Conservation (phyloP, 2,797 vertebrate genomes). For the Gephyroberyx darwinii region DNA sequence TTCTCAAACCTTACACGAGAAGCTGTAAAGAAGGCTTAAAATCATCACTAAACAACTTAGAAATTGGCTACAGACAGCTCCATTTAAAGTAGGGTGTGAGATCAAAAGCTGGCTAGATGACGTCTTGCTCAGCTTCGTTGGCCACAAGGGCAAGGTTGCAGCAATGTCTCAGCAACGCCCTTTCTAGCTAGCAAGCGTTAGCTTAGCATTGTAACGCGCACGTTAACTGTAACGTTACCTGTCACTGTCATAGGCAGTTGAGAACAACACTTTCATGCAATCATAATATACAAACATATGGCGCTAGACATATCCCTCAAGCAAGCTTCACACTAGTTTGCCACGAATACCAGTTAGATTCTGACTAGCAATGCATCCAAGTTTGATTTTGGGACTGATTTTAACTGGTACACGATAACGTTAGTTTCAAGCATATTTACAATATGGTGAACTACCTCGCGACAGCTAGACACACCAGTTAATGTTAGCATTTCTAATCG, state of each 20-base stretch:
- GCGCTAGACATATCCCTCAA: constrained; percentile 8
- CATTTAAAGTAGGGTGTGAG: background rate
- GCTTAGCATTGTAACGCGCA: constrained; percentile 65
- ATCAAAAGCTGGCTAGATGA: constrained; percentile 42
- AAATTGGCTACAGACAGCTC: background rate
- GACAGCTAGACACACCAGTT: background rate
- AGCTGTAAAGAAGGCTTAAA: background rate
- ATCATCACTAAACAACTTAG: background rate
- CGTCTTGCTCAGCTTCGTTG: constrained; percentile 57
- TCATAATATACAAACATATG: constrained; percentile 21
- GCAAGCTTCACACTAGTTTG: background rate
- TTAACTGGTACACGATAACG: background rate
- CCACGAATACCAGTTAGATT: background rate
- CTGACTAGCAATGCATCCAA: background rate
- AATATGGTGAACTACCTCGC: background rate
- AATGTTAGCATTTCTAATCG: background rate
- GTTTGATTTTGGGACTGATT: constrained; percentile 32
- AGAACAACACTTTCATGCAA: constrained; percentile 6
- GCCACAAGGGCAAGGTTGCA: constrained; percentile 82
- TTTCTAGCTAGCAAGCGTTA: constrained; percentile 72
- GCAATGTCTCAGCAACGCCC: constrained; percentile 81
- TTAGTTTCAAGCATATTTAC: background rate
- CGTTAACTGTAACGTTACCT: constrained; percentile 17
- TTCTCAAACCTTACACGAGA: constrained; percentile 23
- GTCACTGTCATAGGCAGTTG: constrained; percentile 55